Percentiles rank a stretch among this genome's conserved stretches.
Evolutionary conservation across 2,113 vertebrate species (phyloP).

Genomic region (Hemibagrus wyckioides): DNA sequence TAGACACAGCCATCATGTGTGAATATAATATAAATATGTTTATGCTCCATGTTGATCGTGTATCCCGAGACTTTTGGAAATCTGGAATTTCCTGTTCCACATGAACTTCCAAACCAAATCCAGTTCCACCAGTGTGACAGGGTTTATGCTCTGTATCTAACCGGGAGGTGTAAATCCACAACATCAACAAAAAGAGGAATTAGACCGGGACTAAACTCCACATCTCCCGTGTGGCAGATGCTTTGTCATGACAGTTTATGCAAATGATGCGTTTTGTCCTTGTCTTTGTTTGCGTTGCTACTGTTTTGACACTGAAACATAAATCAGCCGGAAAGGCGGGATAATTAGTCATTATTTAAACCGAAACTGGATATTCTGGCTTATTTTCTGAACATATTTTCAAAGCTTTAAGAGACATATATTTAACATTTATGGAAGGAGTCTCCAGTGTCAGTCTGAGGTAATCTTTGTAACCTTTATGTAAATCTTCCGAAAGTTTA

Average conservation of each 20-base stretch:
- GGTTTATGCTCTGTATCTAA: background rate
- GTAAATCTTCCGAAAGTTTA: background rate
- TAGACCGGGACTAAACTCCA: background rate
- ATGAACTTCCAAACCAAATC: background rate
- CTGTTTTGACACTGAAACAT: background rate
- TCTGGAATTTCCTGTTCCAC: conserved; percentile 1
- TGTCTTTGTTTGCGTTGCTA: background rate
- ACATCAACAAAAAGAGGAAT: background rate
- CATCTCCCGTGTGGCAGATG: background rate
- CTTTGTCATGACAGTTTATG: background rate
- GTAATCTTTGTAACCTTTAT: background rate
- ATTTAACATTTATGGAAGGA: background rate
- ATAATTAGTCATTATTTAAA: no score
- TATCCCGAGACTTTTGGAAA: background rate
- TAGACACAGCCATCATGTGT: background rate
- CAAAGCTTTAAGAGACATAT: no score
- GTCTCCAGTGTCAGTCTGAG: background rate
- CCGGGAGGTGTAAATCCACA: background rate
- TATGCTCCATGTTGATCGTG: background rate
- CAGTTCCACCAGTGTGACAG: background rate
- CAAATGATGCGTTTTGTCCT: background rate
- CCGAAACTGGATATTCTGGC: background rate
- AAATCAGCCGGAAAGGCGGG: background rate
- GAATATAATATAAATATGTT: background rate
- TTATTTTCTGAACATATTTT: no score